Evolutionary conservation across 2,797 vertebrate genomes (phyloP).

Genomic region (Novumbra hubbsi): DNA sequence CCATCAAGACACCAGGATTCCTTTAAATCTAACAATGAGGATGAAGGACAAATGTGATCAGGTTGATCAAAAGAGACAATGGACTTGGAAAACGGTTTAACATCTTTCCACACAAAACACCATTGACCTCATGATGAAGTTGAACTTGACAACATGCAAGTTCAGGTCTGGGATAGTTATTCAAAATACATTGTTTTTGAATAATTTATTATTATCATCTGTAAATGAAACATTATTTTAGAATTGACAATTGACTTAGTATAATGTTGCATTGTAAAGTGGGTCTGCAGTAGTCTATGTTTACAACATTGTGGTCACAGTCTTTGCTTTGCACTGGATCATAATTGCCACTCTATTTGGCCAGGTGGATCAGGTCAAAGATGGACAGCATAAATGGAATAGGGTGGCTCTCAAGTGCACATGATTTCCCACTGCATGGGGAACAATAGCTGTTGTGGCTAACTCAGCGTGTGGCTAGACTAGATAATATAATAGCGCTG

Average conservation of each 20-base stretch:
- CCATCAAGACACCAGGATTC: not conserved
- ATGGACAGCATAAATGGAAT: too few relatives aligned
- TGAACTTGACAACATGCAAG: not conserved
- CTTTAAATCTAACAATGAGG: not conserved
- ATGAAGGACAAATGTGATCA: not conserved
- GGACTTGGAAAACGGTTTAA: not conserved
- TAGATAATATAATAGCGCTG: not conserved
- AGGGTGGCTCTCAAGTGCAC: not conserved
- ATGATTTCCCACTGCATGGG: not conserved
- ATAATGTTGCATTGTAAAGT: too few relatives aligned
- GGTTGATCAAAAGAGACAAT: not conserved
- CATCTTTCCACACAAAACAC: not conserved
- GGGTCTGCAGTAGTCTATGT: too few relatives aligned
- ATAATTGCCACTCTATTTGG: too few relatives aligned
- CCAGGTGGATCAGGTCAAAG: too few relatives aligned
- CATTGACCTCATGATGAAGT: not conserved
- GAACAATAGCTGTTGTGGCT: slow-evolving; percentile 3
- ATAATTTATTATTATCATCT: not conserved
- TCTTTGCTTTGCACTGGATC: too few relatives aligned
- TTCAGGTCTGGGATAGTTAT: not conserved
- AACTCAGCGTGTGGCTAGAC: not conserved
- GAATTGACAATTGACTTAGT: too few relatives aligned
- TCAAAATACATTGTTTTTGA: not conserved
- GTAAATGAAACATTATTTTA: too few relatives aligned
- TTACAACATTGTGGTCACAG: too few relatives aligned